phyloP scores from a whole-genome alignment of 2,113 vertebrate genomes.

The Trinectes maculatus region DNA sequence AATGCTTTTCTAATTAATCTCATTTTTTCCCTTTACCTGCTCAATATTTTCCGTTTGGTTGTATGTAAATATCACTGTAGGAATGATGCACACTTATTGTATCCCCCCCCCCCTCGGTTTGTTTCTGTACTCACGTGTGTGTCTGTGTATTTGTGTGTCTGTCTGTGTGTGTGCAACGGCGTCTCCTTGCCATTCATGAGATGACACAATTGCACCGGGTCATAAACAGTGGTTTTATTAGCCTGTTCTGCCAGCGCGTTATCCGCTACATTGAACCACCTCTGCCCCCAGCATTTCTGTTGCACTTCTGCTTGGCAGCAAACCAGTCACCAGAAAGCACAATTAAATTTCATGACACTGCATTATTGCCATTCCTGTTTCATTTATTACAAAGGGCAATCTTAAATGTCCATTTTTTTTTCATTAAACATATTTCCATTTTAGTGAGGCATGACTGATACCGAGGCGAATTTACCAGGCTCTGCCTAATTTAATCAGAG shows the following conservation, averaged over 20 bases:
- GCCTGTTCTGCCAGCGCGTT: conserved; percentile 85
- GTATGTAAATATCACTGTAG: background rate
- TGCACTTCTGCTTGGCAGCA: conserved; percentile 75
- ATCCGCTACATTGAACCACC: conserved; percentile 88
- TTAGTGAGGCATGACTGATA: conserved; percentile 87
- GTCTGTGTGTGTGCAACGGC: background rate
- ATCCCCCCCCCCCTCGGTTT: background rate
- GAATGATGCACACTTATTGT: background rate
- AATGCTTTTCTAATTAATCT: background rate
- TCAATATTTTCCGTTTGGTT: background rate
- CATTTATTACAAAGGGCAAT: conserved; percentile 87
- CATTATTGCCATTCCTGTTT: conserved; percentile 89
- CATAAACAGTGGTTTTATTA: conserved; percentile 93
- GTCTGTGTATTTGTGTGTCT: background rate
- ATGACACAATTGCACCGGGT: conserved; percentile 84
- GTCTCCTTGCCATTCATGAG: conserved; percentile 81
- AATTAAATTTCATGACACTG: conserved; percentile 90
- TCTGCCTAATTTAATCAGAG: conserved; percentile 89
- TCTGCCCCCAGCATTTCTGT: conserved; percentile 75
- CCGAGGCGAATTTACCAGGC: conserved; percentile 84
- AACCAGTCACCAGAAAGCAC: conserved; percentile 86
- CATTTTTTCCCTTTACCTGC: background rate
- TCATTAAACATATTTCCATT: conserved; percentile 81
- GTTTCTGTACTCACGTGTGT: background rate
- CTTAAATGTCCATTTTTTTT: conserved; percentile 84